Evolutionary conservation across 1,140 invertebrate genomes (phyloP), one percentile per base, ranked within the genome.

Genomic region (Leptopilina boulardi): DNA sequence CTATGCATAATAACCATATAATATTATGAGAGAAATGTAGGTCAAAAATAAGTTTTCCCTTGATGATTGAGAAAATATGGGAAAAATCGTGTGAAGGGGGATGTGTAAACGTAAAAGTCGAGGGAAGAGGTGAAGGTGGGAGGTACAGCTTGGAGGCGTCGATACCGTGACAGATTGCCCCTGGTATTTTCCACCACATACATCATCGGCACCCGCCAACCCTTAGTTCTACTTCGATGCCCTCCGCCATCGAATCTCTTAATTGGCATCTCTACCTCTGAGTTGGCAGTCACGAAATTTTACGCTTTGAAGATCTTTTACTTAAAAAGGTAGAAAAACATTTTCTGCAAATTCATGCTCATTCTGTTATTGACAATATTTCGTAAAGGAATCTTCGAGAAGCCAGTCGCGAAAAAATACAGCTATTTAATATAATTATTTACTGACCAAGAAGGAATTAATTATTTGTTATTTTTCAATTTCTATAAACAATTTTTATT

Each of bases 131-230:
- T n/a, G 42, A 5, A 18, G 26, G 59, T 4, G 21, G 59, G 23
- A 13, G 59, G 6, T 5, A n/a, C n/a, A n/a, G 79, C 81, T 83
- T 77, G 59, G 72, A 86, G 84, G 87, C 84, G 87, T 90, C 89
- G 87, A 91, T 90, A 79, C 84, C 83, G 85, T 89, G 89, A 90
- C 89, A 89, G 88, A 91, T 90, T 91, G 86, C 84, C 83, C 83
- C 81, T 82, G 84, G 85, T 90, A 91, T 90, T 91, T 91, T 91
- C 88, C 89, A 91, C 87, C 86, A 91, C 89, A 89, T 91, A 90
- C 84, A 90, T 91, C 88, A 91, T 89, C 85, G 84, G 80, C 83
- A 86, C 78, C 83, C 77, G 70, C 83, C 81, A 86, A 70, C 85
- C 84, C 79, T 89, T 88, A 86, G 86, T 88, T 90, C 84, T 86